Percentiles rank a stretch among this genome's conserved stretches.
phyloP scores from a whole-genome alignment of 2,113 vertebrate genomes.

The Calyptommatus sinebrachiatus region DNA sequence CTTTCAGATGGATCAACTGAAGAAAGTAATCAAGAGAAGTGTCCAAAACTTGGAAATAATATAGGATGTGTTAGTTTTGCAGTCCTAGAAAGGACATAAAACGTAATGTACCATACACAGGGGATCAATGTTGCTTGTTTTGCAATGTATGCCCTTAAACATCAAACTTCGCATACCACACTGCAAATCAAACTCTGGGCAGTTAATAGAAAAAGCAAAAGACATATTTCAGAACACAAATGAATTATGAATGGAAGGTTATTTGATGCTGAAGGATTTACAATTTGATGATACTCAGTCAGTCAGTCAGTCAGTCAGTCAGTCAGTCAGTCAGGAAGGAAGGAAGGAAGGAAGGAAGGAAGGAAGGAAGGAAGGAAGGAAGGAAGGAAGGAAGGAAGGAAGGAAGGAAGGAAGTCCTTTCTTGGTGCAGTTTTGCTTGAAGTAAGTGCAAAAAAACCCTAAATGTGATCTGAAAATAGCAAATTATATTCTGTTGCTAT shows the following conservation, averaged over 20 bases:
- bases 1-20: conserved; percentile 50
- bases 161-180: not conserved
- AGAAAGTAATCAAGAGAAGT: conserved; percentile 55
- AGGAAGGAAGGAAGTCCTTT: not conserved
- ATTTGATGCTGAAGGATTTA: conserved; percentile 24
- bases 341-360: too few species aligned
- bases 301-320: too few species aligned
- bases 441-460: conserved; percentile 8
- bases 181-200: conserved; percentile 36
- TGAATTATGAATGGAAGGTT: conserved; percentile 31
- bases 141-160: conserved; percentile 8
- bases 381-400: not conserved
- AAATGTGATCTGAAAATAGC: too few species aligned
- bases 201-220: conserved; percentile 39
- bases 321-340: too few species aligned
- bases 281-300: not conserved
- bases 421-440: conserved; percentile 2
- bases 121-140: conserved; percentile 17
- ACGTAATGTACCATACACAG: conserved; percentile 28
- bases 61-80: conserved; percentile 40
- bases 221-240: conserved; percentile 21
- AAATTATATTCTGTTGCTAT: too few species aligned
- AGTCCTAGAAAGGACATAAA: conserved; percentile 37
- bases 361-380: not conserved
- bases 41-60: conserved; percentile 58